phyloP scores from a whole-genome alignment of 2,888 invertebrate genomes.

The Agriopis aurantiaria region DNA sequence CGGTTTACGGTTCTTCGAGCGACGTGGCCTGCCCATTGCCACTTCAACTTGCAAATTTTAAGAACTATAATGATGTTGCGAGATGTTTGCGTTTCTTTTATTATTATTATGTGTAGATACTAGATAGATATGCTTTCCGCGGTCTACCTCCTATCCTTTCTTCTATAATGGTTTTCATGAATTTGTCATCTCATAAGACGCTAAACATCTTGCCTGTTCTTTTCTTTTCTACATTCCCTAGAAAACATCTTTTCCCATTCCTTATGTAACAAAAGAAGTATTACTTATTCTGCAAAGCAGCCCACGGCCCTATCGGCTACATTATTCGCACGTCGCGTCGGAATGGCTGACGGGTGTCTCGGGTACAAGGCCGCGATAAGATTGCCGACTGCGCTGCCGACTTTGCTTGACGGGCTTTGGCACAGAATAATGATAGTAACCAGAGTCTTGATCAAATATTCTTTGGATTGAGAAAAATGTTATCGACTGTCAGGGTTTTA shows the following conservation, averaged over 20 bases:
- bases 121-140: too few relatives aligned
- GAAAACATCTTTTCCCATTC: not conserved
- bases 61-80: too few relatives aligned
- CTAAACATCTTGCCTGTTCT: not conserved
- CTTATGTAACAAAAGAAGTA: not conserved
- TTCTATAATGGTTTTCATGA: too few relatives aligned
- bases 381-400: slow-evolving; percentile 11
- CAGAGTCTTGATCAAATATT: not conserved
- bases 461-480: too few relatives aligned
- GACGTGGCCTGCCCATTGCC: too few relatives aligned
- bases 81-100: too few relatives aligned
- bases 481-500: too few relatives aligned
- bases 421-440: not conserved
- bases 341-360: slow-evolving; percentile 17
- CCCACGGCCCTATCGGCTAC: slow-evolving; percentile 6
- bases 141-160: too few relatives aligned
- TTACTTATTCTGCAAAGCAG: not conserved
- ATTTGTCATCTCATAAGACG: not conserved
- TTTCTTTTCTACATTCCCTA: not conserved
- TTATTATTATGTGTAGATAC: too few relatives aligned
- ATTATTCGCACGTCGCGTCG: slow-evolving; percentile 19
- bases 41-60: too few relatives aligned
- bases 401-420: not conserved
- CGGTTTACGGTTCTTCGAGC: too few relatives aligned
- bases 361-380: slow-evolving; percentile 22